Evolutionary conservation across 2,113 vertebrate genomes (phyloP).

Genomic region (Platysternon megacephalum): DNA sequence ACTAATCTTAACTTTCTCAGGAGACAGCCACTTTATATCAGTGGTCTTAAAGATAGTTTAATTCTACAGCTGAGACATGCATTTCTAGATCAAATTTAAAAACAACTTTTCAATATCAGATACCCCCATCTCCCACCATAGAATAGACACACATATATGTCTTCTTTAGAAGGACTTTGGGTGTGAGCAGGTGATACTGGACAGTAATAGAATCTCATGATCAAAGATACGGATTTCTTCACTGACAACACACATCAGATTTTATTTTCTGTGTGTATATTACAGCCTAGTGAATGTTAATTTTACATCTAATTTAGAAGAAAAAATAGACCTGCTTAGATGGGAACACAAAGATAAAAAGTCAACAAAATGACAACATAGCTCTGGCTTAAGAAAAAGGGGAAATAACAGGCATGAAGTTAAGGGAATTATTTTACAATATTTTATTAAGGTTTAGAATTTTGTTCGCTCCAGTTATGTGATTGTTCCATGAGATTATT

Average conservation of each 20-base stretch:
- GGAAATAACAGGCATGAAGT: background rate
- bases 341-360: background rate
- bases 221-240: background rate
- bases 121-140: rapidly evolving
- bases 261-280: background rate
- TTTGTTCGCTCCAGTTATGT: background rate
- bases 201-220: background rate
- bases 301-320: background rate
- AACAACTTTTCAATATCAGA: background rate
- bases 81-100: background rate
- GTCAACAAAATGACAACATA: background rate
- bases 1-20: background rate
- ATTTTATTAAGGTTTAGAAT: background rate
- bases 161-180: background rate
- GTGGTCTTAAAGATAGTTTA: background rate
- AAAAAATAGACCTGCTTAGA: background rate
- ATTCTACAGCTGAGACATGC: background rate
- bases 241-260: background rate
- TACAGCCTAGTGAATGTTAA: background rate
- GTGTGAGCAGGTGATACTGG: background rate
- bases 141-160: background rate
- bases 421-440: background rate
- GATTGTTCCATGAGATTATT: background rate
- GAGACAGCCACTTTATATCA: background rate
- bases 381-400: background rate